Evolutionary conservation across 1,140 invertebrate genomes (phyloP), one percentile per base, ranked within the genome.

Genomic region (Pseudomyrmex sp.): DNA sequence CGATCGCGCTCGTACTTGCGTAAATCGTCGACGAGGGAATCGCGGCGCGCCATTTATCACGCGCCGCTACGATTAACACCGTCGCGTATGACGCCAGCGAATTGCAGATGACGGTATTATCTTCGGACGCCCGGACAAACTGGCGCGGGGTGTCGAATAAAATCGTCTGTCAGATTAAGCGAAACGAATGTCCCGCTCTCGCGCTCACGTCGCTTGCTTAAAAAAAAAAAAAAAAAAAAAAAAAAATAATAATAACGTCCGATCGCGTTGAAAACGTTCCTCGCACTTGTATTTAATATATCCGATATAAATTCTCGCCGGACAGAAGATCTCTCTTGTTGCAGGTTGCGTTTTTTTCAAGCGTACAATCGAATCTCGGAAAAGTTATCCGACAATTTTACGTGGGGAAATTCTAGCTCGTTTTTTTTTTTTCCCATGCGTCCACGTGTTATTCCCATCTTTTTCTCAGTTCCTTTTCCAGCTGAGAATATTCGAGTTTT

Each of bases 21-120:
- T 87, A 87, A 87, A 87, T 87, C 59, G 77, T 73, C 44, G 59
- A 65, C 59, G 68, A 54, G 70, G 65, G 74, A 74, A 80, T 69
- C 70, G 75, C 75, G 56, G 77, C 12, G 70, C 52, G 58, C 82
- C 82, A 80, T 88, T 88, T 84, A 88, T 88, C 84, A 86, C 70
- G 46, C 50, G 84, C 50, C 70, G 77, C 70, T 79, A 65, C 84
- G 84, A 88, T 83, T 85, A 88, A 83, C 85, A 77, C 54, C 48
- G 56, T 61, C 73, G 73, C 73, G 61, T 76, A 63, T 84, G 82
- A 63, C 65, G 74, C 66, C 56, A 73, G 50, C 63, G 74, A 83
- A 84, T 84, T 82, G 74, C 66, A 65, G 58, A 77, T 52, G 73
- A 74, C 23, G 58, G 65, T 69, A 84, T 77, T 77, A 70, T 84